Evolutionary conservation across 2,888 invertebrate species (phyloP), one percentile per base, ranked within the genome.

Genomic region (Stenodema calcarata): DNA sequence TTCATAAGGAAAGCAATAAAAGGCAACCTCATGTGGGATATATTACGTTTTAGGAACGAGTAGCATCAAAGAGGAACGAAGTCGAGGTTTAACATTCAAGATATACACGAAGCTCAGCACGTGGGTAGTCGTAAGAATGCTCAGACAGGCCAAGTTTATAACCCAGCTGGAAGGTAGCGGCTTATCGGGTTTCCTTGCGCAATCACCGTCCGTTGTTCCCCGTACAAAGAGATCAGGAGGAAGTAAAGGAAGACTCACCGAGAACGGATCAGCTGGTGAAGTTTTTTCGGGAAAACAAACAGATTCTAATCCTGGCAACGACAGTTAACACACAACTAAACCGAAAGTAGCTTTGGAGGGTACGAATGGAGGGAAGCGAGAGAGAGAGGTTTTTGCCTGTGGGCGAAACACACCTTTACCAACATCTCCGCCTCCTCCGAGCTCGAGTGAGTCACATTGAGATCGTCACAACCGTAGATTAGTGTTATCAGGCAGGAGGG

Each of bases 401-500:
- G 84, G 84, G 84, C 84, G 84, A 73, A 84, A 84, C 84, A 84
- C 84, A 75, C 84, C 84, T 84, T 82, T 28, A 41, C 69, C 42
- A 28, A 47, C 75, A 44, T 47, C 84, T 73, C 84, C 70, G 84
- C 73, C 73, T 70, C 12, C 70, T 70, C 30, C 23, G 35, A 62
- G 27, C 27, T 11, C 27, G 42, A 27, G 84, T 84, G 84, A 84
- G 84, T 84, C 84, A 84, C 50, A 44, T 82, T n/a, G 84, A 54
- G 50, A 80, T 54, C 78, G 23, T 44, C 44, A 78, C 14, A 42
- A 76, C 6, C 47, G 47, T 2, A 12, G 47, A 47, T 12, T 47
- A 6, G 27, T 73, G 18, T 73, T 73, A 73, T 73, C 69, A 69
- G 14, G 2, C 47, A 47, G 47, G 7, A 9, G 62, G 6, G 62